Base-by-base conservation (phyloP, 2,113 vertebrate species). In the Brachypteracias leptosomus region DNA sequence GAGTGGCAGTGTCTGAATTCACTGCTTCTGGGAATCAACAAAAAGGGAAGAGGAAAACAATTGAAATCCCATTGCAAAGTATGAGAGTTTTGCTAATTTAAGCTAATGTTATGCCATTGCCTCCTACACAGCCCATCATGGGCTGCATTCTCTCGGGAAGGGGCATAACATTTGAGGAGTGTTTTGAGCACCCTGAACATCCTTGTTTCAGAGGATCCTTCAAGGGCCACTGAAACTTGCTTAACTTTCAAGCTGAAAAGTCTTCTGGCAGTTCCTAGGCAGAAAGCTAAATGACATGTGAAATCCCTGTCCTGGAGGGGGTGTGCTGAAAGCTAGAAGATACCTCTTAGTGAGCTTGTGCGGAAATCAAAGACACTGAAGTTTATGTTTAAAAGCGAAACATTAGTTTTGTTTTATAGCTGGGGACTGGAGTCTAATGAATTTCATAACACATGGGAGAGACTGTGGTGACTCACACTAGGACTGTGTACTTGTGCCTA, bases 401-500 rank as follows among this genome's bases (percentile, higher is more conserved):
- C 63, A 36, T 63, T 17, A 5, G 7, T 71, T 82, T 73, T 72
- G 20, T 61, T 89, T 93, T 47, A 52, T 52, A 76, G n/a, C 46
- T 90, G 40, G 51, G 18, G 31, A 67, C 14, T 72, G 49, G 44
- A 75, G 13, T 49, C 58, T 86, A 79, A 86, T 70, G 59, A 80
- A 94, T 96, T 93, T 81, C 7, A 3, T 72, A 88, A 78, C 29
- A 59, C 40, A 4, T 22, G 52, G 31, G 28, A 47, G 36, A 93
- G 51, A 71, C 35, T 80, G 58, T 90, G 68, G 57, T 92, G 80
- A 96, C 54, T 96, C 91, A 95, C 73, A 66, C 57, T 38, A 83
- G 57, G 83, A 54, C 52, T 88, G 80, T 89, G 76, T 88, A 79
- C 86, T 96, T 96, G 83, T 88, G 57, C 70, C 75, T 95, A 75